phyloP scores from a whole-genome alignment of 1,140 invertebrate genomes.

The Rhopalosiphum padi region DNA sequence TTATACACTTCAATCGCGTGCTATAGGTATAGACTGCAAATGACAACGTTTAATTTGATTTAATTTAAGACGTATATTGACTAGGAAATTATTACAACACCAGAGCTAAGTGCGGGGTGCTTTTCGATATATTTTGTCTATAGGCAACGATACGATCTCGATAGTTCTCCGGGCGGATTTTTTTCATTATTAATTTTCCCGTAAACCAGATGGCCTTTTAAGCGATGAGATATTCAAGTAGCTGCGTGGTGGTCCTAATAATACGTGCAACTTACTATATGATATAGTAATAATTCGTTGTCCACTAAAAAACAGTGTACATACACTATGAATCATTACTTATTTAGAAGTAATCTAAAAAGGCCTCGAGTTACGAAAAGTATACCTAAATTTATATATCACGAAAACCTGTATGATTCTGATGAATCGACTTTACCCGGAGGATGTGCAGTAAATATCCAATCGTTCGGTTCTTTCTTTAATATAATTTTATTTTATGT shows the following conservation, averaged over 20 bases:
- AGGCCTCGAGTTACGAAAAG: not conserved
- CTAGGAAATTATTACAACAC: not conserved
- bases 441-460: not conserved
- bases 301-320: conserved; percentile 13
- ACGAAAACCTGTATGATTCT: conserved; percentile 18
- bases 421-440: conserved; percentile 31
- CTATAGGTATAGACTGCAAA: no score
- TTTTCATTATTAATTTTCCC: not conserved
- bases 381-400: not conserved
- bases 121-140: not conserved
- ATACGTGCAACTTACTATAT: not conserved
- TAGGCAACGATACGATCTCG: not conserved
- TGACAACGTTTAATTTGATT: no score
- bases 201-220: not conserved
- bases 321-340: not conserved
- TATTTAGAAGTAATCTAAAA: conserved; percentile 29
- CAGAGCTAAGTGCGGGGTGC: no score
- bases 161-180: not conserved
- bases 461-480: not conserved
- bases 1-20: not conserved
- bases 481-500: not conserved
- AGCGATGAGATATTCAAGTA: not conserved
- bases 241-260: not conserved
- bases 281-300: not conserved
- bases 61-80: no score